Evolutionary conservation across 2,113 vertebrate species (phyloP).

Genomic region (Oreochromis tanganicae): DNA sequence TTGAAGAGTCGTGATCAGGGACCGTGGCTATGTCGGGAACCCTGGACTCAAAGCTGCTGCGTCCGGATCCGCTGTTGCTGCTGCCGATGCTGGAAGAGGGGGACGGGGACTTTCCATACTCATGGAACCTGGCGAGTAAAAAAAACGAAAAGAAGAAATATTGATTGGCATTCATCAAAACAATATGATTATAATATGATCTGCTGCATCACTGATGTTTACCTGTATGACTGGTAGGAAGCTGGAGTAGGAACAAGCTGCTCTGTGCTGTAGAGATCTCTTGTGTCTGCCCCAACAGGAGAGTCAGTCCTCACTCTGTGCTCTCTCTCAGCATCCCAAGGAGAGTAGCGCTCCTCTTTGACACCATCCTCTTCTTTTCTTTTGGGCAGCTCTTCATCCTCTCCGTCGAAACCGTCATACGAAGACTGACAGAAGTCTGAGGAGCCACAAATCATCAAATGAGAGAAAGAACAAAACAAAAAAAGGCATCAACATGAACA

Average conservation of each 20-base stretch:
- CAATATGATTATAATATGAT: not conserved
- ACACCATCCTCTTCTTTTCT: constrained; percentile 45
- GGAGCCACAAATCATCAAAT: not conserved
- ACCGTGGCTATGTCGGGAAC: constrained; percentile 73
- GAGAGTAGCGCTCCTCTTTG: constrained; percentile 74
- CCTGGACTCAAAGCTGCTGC: constrained; percentile 61
- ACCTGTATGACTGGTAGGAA: constrained; percentile 80
- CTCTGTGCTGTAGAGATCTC: constrained; percentile 74
- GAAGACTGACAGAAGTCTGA: constrained; percentile 62
- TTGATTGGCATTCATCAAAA: not conserved
- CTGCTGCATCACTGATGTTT: not conserved
- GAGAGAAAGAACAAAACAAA: not conserved
- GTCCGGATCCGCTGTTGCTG: constrained; percentile 39
- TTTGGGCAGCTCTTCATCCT: constrained; percentile 58
- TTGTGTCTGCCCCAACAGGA: constrained; percentile 59
- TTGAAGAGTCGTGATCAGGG: constrained; percentile 71
- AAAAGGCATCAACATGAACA: not conserved
- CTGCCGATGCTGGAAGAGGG: constrained; percentile 62
- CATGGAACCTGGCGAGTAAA: constrained; percentile 47
- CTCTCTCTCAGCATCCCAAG: constrained; percentile 75
- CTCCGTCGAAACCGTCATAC: constrained; percentile 58
- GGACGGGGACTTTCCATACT: constrained; percentile 60
- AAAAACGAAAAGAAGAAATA: not conserved
- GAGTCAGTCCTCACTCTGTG: constrained; percentile 61
- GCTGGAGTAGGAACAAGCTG: constrained; percentile 76